Evolutionary conservation across 2,888 invertebrate species (phyloP).

Genomic region (Ceramica pisi): DNA sequence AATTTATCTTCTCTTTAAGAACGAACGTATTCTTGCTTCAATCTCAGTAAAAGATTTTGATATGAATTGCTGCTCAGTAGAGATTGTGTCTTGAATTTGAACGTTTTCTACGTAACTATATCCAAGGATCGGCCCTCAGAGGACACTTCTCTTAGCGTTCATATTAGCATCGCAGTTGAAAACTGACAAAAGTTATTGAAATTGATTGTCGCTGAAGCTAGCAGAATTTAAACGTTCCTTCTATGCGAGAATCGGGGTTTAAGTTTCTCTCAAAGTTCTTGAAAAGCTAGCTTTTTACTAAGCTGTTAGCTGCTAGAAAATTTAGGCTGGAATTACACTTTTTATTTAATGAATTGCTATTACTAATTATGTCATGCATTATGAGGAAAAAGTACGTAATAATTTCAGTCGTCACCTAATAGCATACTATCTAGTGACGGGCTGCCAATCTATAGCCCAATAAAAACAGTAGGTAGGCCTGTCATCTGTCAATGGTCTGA

Average conservation of each 20-base stretch:
- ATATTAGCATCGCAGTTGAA: too few relatives aligned
- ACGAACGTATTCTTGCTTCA: too few relatives aligned
- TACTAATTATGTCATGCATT: background rate
- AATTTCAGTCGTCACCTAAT: background rate
- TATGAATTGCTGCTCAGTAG: too few relatives aligned
- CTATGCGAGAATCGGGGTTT: background rate
- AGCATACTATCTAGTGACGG: constrained; percentile 20
- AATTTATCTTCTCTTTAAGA: too few relatives aligned
- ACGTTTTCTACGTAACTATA: too few relatives aligned
- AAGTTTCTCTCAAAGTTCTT: background rate
- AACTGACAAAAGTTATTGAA: background rate
- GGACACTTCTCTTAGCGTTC: too few relatives aligned
- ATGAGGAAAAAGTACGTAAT: background rate
- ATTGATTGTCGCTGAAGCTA: background rate
- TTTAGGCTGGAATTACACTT: background rate
- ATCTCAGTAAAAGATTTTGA: too few relatives aligned
- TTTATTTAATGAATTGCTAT: background rate
- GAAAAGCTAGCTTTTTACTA: background rate
- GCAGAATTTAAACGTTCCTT: background rate
- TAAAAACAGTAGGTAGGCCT: constrained; percentile 13
- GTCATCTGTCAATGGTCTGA: constrained; percentile 32
- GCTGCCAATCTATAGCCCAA: constrained; percentile 38
- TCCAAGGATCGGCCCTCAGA: too few relatives aligned
- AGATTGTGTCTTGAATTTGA: too few relatives aligned
- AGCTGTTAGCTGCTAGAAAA: background rate